A percentile compares a stretch with the other conserved stretches of the same genome.
These are phyloP conservation scores for Artibeus lituratus DNA, from an alignment of 2,797 vertebrate genomes.

Conservation along the genomic window DNA sequence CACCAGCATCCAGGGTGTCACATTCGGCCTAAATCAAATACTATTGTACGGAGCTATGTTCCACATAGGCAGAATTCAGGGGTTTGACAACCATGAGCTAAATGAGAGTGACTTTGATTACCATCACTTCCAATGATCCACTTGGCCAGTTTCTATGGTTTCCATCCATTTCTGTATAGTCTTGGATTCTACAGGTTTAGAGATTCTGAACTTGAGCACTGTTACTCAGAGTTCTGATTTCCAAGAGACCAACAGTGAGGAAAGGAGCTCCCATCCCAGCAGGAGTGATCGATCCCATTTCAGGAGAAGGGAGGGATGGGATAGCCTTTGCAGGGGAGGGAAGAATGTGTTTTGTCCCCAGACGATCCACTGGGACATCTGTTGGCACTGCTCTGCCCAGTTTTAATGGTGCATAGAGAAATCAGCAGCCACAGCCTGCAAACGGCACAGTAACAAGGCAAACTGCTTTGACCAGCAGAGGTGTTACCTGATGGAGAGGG, in stretches of 20 bases:
- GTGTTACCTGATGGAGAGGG: neutral
- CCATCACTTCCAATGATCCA: neutral
- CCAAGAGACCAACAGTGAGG: neutral
- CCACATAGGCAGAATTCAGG: neutral
- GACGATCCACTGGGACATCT: neutral
- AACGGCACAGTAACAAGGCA: neutral
- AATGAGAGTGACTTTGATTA: neutral
- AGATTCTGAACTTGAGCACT: neutral
- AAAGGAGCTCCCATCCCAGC: neutral
- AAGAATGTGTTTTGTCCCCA: neutral
- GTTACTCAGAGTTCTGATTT: neutral
- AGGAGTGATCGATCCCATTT: neutral
- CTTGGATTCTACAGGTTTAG: neutral
- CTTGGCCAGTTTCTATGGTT: neutral
- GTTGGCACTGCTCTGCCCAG: too few species aligned
- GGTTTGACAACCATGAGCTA: neutral
- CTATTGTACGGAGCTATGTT: neutral
- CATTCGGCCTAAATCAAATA: neutral
- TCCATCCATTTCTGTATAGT: neutral
- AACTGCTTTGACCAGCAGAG: neutral
- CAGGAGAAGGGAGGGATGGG: neutral
- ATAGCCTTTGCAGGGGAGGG: too few species aligned
- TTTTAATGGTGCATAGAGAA: neutral
- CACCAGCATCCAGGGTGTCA: accelerated
- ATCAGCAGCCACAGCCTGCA: too few species aligned